Conservation (phyloP, 1,140 invertebrate species). For the Archegozetes longisetosus region DNA sequence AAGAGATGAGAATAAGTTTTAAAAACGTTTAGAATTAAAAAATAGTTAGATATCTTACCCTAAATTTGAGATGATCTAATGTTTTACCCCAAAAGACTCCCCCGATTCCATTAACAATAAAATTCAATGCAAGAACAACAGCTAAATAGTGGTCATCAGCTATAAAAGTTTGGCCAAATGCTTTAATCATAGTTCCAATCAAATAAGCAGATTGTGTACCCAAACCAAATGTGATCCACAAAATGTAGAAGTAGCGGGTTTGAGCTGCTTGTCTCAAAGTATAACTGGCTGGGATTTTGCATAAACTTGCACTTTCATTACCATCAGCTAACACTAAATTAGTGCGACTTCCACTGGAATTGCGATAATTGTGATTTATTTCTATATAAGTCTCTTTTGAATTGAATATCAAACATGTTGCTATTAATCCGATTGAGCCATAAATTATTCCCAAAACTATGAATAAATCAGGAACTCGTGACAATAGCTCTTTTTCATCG, state of each 20-base stretch:
- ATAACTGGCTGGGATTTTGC: background rate
- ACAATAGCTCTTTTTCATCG: conserved; percentile 25
- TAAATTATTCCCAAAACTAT: conserved; percentile 28
- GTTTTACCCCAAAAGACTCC: conserved; percentile 7
- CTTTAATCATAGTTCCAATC: conserved; percentile 7
- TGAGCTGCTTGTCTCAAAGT: conserved; percentile 5
- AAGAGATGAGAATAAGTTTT: too few relatives aligned
- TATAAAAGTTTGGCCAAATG: conserved; percentile 13
- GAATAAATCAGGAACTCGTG: conserved; percentile 29
- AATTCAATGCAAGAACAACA: background rate
- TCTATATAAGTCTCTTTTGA: conserved; percentile 14
- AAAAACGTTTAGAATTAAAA: too few relatives aligned
- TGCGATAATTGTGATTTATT: background rate
- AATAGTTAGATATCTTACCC: background rate
- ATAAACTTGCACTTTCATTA: too few relatives aligned
- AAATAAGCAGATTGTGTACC: conserved; percentile 16
- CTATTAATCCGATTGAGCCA: conserved; percentile 27
- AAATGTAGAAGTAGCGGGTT: conserved; percentile 7
- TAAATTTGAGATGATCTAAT: conserved; percentile 13
- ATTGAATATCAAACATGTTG: conserved; percentile 22
- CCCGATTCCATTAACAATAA: conserved; percentile 11
- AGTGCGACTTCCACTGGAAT: too few relatives aligned
- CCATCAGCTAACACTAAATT: too few relatives aligned
- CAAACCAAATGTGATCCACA: conserved; percentile 17
- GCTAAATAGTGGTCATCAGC: conserved; percentile 12